Evolutionary conservation across 1,140 invertebrate genomes (phyloP), one percentile per base, ranked within the genome.

Genomic region (Cydia strobilella): DNA sequence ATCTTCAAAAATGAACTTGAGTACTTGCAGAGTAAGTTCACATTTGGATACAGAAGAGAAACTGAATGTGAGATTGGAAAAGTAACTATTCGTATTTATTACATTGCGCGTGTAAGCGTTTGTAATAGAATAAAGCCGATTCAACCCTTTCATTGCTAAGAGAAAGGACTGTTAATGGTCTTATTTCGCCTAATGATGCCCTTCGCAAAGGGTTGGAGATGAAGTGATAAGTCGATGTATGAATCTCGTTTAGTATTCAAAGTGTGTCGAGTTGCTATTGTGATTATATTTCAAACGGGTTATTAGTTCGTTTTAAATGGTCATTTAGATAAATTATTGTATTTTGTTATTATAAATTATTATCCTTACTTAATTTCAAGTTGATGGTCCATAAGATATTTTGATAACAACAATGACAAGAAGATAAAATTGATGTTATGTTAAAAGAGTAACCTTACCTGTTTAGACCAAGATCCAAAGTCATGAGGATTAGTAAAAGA

Each of bases 91-190:
- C 18, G 20, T 59, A 93, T 93, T 93, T 93, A 93, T 91, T 84
- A 89, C 89, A 90, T 92, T 85, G 88, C 82, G 84, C 91, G 88
- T 91, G 89, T 92, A 93, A 93, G 83, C 89, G 87, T 77, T 81
- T 75, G 80, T 91, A 90, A 91, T 90, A 91, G 85, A 92, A 91
- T 91, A 89, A 88, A 90, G 85, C 87, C 85, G 87, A 85, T 88
- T 91, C 90, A 90, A 92, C 89, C 91, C 89, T 93, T 90, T 85
- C 88, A 87, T 73, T 72, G 84, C 87, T 91, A 92, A 92, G 87
- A 92, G 90, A 92, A 91, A 91, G 86, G 91, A 90, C 85, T 91
- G 87, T 81, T 93, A 93, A 91, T 93, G 86, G 90, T 91, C 89
- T 93, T 93, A 93, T 93, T 93, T 86, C 86, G 85, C 78, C 83